Conservation (phyloP, 2,888 invertebrate genomes). For the Oegoconia quadripuncta region DNA sequence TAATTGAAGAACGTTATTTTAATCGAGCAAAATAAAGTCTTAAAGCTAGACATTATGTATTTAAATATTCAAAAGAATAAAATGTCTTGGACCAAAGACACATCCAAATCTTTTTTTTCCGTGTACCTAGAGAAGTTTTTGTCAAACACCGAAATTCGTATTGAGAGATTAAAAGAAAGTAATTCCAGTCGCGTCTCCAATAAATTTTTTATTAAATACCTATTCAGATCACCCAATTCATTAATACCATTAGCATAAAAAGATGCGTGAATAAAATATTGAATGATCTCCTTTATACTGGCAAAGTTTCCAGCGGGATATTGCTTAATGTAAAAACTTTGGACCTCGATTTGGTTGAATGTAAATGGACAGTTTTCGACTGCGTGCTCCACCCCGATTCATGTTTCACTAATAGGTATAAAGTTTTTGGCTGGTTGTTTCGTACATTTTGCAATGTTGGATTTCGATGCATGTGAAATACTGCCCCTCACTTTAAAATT, state of each 20-base stretch:
- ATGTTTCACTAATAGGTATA: conserved; percentile 2
- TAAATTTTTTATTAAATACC: not conserved
- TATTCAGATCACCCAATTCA: conserved; percentile 4
- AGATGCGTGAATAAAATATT: conserved; percentile 36
- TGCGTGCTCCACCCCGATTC: conserved; percentile 23
- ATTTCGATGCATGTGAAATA: not conserved
- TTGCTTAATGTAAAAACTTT: conserved; percentile 60
- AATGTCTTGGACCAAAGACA: no score
- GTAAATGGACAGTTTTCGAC: conserved; percentile 45
- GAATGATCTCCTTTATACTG: conserved; percentile 29
- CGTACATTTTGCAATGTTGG: not conserved
- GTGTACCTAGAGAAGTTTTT: no score
- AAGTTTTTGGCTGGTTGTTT: conserved; percentile 1
- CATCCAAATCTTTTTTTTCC: no score
- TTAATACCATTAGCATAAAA: conserved; percentile 24
- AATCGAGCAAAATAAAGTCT: no score
- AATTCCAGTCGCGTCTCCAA: not conserved
- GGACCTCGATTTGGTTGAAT: conserved; percentile 49
- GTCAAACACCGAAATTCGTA: no score
- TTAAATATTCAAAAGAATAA: no score
- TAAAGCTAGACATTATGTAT: no score
- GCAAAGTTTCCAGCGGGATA: conserved; percentile 40
- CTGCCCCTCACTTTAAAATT: no score
- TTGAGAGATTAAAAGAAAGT: no score
- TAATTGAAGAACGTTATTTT: no score